Evolutionary conservation across 2,888 invertebrate genomes (phyloP).

Genomic region (Lasioglossum marginatum): DNA sequence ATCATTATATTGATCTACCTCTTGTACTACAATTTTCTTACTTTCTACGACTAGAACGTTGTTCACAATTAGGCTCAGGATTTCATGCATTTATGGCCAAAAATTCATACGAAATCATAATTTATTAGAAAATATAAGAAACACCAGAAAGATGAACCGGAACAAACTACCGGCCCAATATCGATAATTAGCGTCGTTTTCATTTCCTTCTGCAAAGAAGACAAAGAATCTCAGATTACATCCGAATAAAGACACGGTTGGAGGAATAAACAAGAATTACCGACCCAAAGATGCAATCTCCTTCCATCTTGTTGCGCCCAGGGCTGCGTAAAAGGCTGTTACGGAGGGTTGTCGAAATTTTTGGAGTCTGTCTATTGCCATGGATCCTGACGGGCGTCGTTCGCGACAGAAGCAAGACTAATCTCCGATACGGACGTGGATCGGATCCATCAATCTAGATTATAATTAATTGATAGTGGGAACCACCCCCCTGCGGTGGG

Average conservation of each 20-base stretch:
- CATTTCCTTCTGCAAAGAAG: background rate
- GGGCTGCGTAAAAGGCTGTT: background rate
- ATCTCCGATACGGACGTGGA: conserved; percentile 81
- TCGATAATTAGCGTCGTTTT: background rate
- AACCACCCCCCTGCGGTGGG: conserved; percentile 77
- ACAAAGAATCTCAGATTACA: background rate
- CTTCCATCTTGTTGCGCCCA: background rate
- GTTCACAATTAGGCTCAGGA: too few relatives aligned
- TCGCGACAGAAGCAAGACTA: conserved; percentile 83
- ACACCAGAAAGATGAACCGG: background rate
- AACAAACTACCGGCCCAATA: background rate
- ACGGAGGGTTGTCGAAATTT: background rate
- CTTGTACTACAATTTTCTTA: background rate
- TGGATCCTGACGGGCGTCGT: conserved; percentile 29
- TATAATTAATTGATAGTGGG: conserved; percentile 84
- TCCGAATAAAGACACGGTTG: background rate
- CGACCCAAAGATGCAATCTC: background rate
- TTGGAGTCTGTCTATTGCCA: conserved; percentile 1
- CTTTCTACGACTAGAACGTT: too few relatives aligned
- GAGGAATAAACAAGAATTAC: background rate
- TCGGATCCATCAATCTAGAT: conserved; percentile 85
- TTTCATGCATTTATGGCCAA: too few relatives aligned
- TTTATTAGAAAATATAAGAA: background rate
- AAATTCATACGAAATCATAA: background rate
- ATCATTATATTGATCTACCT: background rate